Percentiles rank a stretch among this genome's conserved stretches.
These are phyloP conservation scores for Erpobdella octoculata DNA, from an alignment of 2,888 invertebrate genomes.

Conservation along the genomic window DNA sequence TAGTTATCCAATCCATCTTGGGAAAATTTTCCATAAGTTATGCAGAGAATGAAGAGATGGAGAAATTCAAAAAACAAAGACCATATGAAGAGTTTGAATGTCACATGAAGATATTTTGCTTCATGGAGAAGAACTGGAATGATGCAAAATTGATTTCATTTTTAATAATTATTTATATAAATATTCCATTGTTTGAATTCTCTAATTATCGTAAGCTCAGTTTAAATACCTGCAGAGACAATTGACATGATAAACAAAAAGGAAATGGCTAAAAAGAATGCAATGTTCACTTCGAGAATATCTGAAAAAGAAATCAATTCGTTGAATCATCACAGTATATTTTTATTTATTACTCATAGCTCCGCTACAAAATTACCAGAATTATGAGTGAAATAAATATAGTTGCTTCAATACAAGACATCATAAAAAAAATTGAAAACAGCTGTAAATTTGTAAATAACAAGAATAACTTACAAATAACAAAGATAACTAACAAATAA, in stretches of 20 bases:
- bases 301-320: slow-evolving; percentile 58
- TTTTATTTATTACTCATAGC: slow-evolving; percentile 16
- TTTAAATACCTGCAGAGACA: slow-evolving; percentile 28
- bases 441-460: background rate
- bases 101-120: slow-evolving; percentile 73
- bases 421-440: background rate
- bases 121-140: slow-evolving; percentile 55
- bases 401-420: background rate
- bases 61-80: slow-evolving; percentile 64
- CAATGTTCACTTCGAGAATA: slow-evolving; percentile 72
- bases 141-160: no score
- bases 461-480: background rate
- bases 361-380: no score
- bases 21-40: slow-evolving; percentile 71
- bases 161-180: background rate
- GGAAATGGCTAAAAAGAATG: slow-evolving; percentile 67
- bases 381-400: background rate
- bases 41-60: slow-evolving; percentile 64
- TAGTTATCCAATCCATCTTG: slow-evolving; percentile 63
- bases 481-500: no score
- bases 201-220: background rate
- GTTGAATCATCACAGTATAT: background rate
- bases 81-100: slow-evolving; percentile 74
- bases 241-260: slow-evolving; percentile 55
- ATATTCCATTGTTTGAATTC: background rate